These are phyloP conservation scores for Drosophila seguyi DNA, from an alignment of 1,140 invertebrate genomes.

Conservation along the genomic window DNA sequence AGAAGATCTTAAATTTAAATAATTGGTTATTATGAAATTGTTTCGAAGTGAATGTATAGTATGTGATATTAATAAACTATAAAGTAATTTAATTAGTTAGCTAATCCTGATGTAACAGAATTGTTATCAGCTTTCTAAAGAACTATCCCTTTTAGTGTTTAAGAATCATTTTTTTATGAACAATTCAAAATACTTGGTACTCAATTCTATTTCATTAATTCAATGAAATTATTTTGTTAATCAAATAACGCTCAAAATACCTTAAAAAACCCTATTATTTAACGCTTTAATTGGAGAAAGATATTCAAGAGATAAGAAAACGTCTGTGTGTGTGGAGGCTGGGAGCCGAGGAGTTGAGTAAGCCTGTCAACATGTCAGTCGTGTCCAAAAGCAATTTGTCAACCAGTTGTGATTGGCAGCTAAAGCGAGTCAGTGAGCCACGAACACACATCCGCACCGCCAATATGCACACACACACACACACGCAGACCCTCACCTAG, in stretches of 20 bases:
- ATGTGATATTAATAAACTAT: neutral
- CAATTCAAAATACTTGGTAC: neutral
- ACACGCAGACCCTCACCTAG: conserved; percentile 17
- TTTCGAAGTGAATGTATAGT: neutral
- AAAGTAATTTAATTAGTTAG: neutral
- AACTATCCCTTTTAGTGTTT: neutral
- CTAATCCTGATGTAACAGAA: neutral
- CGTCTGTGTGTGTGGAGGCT: conserved; percentile 1
- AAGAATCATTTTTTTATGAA: neutral
- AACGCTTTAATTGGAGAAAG: conserved; percentile 10
- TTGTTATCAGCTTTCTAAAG: neutral
- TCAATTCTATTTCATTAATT: neutral
- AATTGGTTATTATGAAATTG: too few relatives aligned
- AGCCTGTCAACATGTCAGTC: conserved; percentile 72
- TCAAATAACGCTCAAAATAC: neutral
- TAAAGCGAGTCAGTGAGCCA: conserved; percentile 60
- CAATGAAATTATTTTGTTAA: neutral
- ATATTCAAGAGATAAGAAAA: conserved; percentile 21
- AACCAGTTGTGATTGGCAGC: conserved; percentile 81
- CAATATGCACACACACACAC: conserved; percentile 4
- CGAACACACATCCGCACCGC: conserved; percentile 36
- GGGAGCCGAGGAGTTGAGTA: conserved; percentile 30
- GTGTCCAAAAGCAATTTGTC: conserved; percentile 82
- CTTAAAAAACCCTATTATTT: neutral
- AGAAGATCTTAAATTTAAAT: too few relatives aligned